Base-by-base conservation (phyloP, 2,888 invertebrate genomes). In the Orchesellides sinensis region DNA sequence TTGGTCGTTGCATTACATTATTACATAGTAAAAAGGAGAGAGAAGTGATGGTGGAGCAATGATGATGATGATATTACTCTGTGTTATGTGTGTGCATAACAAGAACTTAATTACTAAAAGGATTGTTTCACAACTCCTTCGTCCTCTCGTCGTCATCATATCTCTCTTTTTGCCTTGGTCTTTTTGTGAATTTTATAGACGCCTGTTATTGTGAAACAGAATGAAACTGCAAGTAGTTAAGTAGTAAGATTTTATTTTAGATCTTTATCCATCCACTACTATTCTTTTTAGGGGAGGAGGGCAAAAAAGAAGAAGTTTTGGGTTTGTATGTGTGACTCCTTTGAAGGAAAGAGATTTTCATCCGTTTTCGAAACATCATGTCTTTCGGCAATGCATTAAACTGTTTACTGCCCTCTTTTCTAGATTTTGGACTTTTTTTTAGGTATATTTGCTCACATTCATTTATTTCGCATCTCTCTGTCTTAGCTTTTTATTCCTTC, bases 21-120 rank as follows among this genome's bases (percentile, higher is more conserved):
- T n/a, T n/a, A n/a, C 17, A 29, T 61, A 25, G 14, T 32, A 32
- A 32, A 29, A 29, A 14, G 29, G 17, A n/a, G 61, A 61, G 49
- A 4, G n/a, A n/a, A n/a, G 52, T 21, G 52, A 21, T 21, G 52
- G 5, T 52, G 52, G 12, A 10, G 52, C 3, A 10, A 52, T 52
- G 52, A 17, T 52, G 52, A 59, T 59, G 61, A 17, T 27, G 19
- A 63, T 35, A 35, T 35, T 19, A 32, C 35, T 8, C 19, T 35
- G 40, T 40, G n/a, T 40, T 40, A 17, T 45, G 27, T 59, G 61
- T 14, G 61, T 29, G 61, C 59, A 49, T 65, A 65, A 65, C 74
- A 66, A 69, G 78, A 78, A 69, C 68, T 78, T 78, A 78, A 78
- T 78, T 78, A 69, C 78, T 70, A 69, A 78, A 78, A 78, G 68